Conservation (phyloP, 2,888 invertebrate species). For the Apantesis nais region DNA sequence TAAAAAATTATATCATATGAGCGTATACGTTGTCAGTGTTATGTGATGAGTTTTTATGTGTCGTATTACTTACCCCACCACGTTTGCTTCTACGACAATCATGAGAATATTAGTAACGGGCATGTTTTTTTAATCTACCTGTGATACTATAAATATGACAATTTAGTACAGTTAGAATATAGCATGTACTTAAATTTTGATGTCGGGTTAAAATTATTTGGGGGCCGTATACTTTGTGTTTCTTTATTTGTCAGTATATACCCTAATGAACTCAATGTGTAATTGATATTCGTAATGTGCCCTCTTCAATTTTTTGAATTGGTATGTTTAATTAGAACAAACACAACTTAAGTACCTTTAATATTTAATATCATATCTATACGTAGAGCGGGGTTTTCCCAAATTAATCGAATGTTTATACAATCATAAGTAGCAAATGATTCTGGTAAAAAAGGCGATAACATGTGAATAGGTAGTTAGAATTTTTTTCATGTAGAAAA, state of each 20-base stretch:
- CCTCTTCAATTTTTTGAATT: slow-evolving; percentile 19
- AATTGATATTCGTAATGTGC: slow-evolving; percentile 4
- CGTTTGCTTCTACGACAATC: neutral
- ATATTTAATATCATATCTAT: slow-evolving; percentile 38
- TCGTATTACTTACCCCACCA: too few species aligned
- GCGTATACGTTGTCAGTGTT: too few species aligned
- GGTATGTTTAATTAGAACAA: slow-evolving; percentile 35
- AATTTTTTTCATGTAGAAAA: slow-evolving; percentile 7
- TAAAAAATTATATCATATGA: too few species aligned
- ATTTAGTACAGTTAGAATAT: neutral
- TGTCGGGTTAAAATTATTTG: neutral
- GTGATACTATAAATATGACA: neutral
- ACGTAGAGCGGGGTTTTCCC: slow-evolving; percentile 59
- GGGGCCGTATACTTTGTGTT: neutral
- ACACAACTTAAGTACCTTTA: slow-evolving; percentile 4
- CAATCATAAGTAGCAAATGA: too few species aligned
- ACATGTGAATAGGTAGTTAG: neutral
- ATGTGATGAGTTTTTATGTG: too few species aligned
- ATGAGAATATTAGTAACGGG: neutral
- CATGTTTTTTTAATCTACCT: neutral
- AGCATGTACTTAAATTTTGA: neutral
- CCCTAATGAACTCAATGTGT: neutral
- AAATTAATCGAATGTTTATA: slow-evolving; percentile 52
- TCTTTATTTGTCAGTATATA: neutral
- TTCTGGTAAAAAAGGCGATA: slow-evolving; percentile 1